Percentiles rank a stretch among this genome's conserved stretches.
phyloP scores from a whole-genome alignment of 1,140 invertebrate genomes.

The Apis cerana region DNA sequence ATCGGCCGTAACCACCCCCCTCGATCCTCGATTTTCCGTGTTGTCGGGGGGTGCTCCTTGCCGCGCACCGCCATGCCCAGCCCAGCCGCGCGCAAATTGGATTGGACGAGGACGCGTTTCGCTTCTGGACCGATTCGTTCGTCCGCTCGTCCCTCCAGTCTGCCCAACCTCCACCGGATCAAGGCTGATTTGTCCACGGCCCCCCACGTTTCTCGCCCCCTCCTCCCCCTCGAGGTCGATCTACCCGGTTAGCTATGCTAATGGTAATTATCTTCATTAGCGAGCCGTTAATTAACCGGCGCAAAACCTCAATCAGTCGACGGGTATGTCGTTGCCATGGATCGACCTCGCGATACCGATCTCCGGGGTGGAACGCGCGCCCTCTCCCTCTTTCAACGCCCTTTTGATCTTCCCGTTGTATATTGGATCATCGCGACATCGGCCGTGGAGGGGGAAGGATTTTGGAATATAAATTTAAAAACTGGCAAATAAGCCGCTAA shows the following conservation, averaged over 20 bases:
- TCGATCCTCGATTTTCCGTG: conserved; percentile 3
- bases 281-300: conserved; percentile 57
- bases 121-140: conserved; percentile 52
- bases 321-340: conserved; percentile 1
- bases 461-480: too few species aligned
- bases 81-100: conserved; percentile 62
- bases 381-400: neutral
- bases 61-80: neutral
- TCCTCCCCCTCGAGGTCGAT: conserved; percentile 5
- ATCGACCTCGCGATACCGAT: neutral
- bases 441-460: too few species aligned
- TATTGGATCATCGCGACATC: neutral
- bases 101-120: conserved; percentile 65
- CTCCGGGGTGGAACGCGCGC: neutral
- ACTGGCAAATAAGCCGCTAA: too few species aligned
- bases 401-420: neutral
- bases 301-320: conserved; percentile 44
- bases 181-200: conserved; percentile 33
- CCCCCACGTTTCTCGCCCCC: conserved; percentile 12
- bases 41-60: conserved; percentile 10
- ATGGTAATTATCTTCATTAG: conserved; percentile 67
- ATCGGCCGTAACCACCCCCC: neutral
- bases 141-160: neutral
- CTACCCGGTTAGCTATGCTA: conserved; percentile 48
- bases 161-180: neutral